These are phyloP conservation scores for Hydriomena furcata DNA, from an alignment of 2,888 invertebrate species.

Conservation along the genomic window DNA sequence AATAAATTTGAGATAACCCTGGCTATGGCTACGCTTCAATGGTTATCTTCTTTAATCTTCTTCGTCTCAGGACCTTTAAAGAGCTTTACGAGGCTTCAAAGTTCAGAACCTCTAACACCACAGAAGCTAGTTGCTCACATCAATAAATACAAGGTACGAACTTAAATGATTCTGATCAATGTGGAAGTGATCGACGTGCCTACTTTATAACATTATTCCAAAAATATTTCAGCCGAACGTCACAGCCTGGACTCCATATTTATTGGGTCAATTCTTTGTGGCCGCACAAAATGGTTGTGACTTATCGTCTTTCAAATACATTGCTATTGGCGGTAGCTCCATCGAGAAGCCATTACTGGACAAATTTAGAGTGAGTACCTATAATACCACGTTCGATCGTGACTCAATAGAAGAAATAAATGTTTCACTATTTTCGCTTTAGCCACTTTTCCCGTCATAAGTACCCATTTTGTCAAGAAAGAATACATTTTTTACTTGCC, in stretches of 20 bases:
- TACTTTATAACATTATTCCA: conserved; percentile 11
- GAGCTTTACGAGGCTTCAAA: conserved; percentile 47
- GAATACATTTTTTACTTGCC: no score
- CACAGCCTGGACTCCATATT: conserved; percentile 58
- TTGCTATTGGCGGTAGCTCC: conserved; percentile 55
- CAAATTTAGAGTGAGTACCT: conserved; percentile 57
- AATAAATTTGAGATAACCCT: conserved; percentile 35
- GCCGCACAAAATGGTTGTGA: conserved; percentile 56
- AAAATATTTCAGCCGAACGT: conserved; percentile 52
- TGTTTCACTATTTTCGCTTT: conserved; percentile 12
- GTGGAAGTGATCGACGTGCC: background rate
- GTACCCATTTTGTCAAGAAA: no score
- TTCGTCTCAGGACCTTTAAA: conserved; percentile 47
- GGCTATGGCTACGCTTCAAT: conserved; percentile 53
- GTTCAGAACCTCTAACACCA: conserved; percentile 45
- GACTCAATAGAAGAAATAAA: conserved; percentile 26
- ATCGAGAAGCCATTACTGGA: conserved; percentile 53
- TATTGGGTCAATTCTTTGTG: conserved; percentile 55
- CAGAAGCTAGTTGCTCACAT: conserved; percentile 43
- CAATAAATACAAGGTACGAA: conserved; percentile 52
- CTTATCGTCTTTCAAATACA: conserved; percentile 58
- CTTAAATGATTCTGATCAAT: background rate
- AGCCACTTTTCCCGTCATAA: background rate
- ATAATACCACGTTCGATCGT: conserved; percentile 30
- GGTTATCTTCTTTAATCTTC: conserved; percentile 52